phyloP scores from a whole-genome alignment of 1,140 invertebrate species.

The Brachionus rotundiformis region DNA sequence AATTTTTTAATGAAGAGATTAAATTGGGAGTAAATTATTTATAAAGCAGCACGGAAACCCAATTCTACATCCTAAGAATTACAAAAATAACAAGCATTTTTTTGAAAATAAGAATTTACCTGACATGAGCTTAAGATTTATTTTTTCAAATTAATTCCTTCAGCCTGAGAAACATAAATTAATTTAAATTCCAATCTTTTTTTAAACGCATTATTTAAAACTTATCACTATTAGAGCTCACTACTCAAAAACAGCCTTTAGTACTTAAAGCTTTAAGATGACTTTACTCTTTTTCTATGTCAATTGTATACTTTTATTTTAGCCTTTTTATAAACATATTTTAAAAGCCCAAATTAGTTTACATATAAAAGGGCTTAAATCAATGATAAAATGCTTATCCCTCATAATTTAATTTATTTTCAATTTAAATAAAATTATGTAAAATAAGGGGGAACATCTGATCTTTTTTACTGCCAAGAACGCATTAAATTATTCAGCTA shows the following conservation, averaged over 20 bases:
- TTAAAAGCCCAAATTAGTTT: too few relatives aligned
- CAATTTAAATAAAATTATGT: neutral
- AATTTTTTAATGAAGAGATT: neutral
- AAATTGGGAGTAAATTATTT: neutral
- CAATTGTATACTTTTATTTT: too few relatives aligned
- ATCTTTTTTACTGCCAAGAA: neutral
- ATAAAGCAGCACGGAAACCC: neutral
- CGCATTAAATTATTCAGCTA: neutral
- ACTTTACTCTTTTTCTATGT: too few relatives aligned
- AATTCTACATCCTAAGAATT: neutral
- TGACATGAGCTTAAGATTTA: neutral
- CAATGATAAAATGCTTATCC: neutral
- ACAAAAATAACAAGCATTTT: neutral
- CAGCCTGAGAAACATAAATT: neutral
- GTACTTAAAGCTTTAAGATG: too few relatives aligned
- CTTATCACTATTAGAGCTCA: too few relatives aligned
- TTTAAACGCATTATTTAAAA: too few relatives aligned
- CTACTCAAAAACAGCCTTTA: too few relatives aligned
- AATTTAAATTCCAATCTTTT: too few relatives aligned
- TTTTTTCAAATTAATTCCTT: neutral
- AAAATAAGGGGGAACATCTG: neutral
- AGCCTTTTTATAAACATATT: neutral
- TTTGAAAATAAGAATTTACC: neutral
- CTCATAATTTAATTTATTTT: neutral
- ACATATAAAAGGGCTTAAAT: too few relatives aligned